A percentile compares a stretch with the other conserved stretches of the same genome.
phyloP scores from a whole-genome alignment of 2,797 vertebrate species.

The Carapus acus region DNA sequence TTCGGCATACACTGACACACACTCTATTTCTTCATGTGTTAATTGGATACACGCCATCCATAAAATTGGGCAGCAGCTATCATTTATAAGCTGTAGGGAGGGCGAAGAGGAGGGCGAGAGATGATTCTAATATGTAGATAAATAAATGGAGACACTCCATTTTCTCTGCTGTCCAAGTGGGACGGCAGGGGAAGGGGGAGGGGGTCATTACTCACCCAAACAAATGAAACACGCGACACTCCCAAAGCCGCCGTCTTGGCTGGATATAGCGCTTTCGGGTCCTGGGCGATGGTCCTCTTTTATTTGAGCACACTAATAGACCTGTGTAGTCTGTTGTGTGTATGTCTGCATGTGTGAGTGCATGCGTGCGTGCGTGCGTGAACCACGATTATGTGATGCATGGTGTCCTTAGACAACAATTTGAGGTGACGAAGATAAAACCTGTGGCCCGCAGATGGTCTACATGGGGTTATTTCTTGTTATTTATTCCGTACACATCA shows the following conservation, averaged over 20 bases:
- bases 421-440: not conserved
- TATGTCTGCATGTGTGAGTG: no score
- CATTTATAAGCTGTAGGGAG: slow-evolving; percentile 42
- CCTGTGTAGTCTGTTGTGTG: not conserved
- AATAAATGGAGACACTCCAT: slow-evolving; percentile 52
- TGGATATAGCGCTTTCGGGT: slow-evolving; percentile 28
- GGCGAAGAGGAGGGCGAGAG: slow-evolving; percentile 21
- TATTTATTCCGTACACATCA: no score
- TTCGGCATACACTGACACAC: no score
- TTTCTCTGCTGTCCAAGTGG: slow-evolving; percentile 45
- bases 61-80: slow-evolving; percentile 49
- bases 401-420: not conserved
- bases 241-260: slow-evolving; percentile 25
- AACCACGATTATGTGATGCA: not conserved
- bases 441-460: no score
- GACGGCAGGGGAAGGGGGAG: no score
- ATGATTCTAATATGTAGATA: slow-evolving; percentile 54
- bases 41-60: slow-evolving; percentile 57
- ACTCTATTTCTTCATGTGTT: slow-evolving; percentile 18
- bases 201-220: slow-evolving; percentile 65
- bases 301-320: not conserved
- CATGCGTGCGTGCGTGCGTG: not conserved
- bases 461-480: not conserved
- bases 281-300: not conserved
- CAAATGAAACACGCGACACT: slow-evolving; percentile 59